These are phyloP conservation scores for Piliocolobus tephrosceles DNA, from an alignment of 2,113 vertebrate genomes.

Conservation along the genomic window DNA sequence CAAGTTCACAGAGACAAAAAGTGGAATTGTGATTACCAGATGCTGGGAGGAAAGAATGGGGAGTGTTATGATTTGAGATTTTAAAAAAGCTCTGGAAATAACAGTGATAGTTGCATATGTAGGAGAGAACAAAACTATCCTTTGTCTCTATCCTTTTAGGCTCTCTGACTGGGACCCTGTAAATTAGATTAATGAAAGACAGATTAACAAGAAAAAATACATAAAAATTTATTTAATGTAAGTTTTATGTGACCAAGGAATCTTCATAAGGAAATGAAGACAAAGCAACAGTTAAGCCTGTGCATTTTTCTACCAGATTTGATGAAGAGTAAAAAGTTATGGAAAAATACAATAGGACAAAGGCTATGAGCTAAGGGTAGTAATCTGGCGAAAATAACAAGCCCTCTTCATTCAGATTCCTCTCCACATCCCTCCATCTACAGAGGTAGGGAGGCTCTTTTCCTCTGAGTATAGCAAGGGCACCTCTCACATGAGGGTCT, in stretches of 20 bases:
- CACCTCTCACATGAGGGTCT: not conserved
- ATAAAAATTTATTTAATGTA: not conserved
- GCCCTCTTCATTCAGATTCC: not conserved
- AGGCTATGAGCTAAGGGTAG: not conserved
- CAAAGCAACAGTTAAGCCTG: not conserved
- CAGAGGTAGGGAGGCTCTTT: not conserved
- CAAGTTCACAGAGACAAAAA: not conserved
- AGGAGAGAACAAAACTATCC: not conserved
- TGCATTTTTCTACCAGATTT: not conserved
- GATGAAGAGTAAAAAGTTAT: not conserved
- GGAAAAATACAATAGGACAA: not conserved
- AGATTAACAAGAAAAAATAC: not conserved
- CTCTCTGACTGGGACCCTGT: not conserved
- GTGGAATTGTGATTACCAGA: not conserved
- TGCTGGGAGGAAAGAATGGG: not conserved
- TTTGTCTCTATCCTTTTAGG: not conserved
- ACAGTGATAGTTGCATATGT: not conserved
- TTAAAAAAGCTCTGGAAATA: not conserved
- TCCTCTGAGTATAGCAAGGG: not conserved
- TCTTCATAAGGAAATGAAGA: not conserved
- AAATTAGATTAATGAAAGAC: not conserved
- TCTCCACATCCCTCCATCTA: not conserved
- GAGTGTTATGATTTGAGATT: not conserved
- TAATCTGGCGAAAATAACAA: not conserved
- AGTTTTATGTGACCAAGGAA: not conserved